phyloP scores from a whole-genome alignment of 2,888 invertebrate species.

The Lasioglossum zephyrum region DNA sequence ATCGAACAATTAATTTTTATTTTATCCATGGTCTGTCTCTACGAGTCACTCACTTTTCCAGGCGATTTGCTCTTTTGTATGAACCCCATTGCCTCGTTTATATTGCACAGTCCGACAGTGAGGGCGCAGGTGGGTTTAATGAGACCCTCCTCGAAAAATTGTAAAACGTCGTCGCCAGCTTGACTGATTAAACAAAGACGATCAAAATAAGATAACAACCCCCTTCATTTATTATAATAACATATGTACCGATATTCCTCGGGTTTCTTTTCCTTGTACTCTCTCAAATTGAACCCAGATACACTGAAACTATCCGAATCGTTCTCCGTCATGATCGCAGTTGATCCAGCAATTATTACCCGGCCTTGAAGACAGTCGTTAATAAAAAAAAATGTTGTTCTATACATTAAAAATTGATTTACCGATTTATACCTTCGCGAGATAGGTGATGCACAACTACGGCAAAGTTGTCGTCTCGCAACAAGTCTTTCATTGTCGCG shows the following conservation, averaged over 20 bases:
- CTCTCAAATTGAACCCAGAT: slow-evolving; percentile 85
- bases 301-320: slow-evolving; percentile 84
- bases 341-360: slow-evolving; percentile 82
- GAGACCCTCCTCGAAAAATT: slow-evolving; percentile 87
- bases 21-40: background rate
- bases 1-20: slow-evolving; percentile 34
- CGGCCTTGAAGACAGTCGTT: slow-evolving; percentile 71
- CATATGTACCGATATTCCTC: slow-evolving; percentile 85
- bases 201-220: background rate
- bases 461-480: slow-evolving; percentile 79
- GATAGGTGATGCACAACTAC: slow-evolving; percentile 80
- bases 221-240: background rate
- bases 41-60: slow-evolving; percentile 86
- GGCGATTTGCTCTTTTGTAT: slow-evolving; percentile 86
- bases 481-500: slow-evolving; percentile 71
- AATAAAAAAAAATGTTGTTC: slow-evolving; percentile 41
- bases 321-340: slow-evolving; percentile 76
- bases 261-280: slow-evolving; percentile 85
- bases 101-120: slow-evolving; percentile 86
- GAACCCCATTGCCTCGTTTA: slow-evolving; percentile 87
- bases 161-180: slow-evolving; percentile 87
- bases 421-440: slow-evolving; percentile 73
- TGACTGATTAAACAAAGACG: slow-evolving; percentile 78
- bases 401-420: slow-evolving; percentile 12
- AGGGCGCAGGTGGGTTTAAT: slow-evolving; percentile 87